Conservation (phyloP, 2,888 invertebrate species). For the Nysson spinosus region DNA sequence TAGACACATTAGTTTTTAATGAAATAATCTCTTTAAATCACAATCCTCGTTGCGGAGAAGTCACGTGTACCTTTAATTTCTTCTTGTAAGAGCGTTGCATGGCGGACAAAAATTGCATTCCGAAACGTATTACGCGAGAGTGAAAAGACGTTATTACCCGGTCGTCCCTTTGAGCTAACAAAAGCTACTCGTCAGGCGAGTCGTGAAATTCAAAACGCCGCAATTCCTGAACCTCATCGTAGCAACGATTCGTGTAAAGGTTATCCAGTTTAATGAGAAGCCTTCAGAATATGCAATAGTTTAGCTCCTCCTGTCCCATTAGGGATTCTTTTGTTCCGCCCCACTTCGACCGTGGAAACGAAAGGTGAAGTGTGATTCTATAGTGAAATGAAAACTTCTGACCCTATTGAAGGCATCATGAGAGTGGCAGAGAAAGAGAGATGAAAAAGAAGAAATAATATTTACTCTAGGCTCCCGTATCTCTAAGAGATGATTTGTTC, state of each 20-base stretch:
- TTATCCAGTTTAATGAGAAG: slow-evolving; percentile 39
- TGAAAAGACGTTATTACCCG: slow-evolving; percentile 1
- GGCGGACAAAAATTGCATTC: background rate
- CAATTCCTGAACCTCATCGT: background rate
- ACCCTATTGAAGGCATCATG: no score
- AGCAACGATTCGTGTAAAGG: slow-evolving; percentile 16
- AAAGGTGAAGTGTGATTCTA: background rate
- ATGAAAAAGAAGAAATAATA: no score
- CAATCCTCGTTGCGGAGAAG: no score
- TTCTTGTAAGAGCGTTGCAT: no score
- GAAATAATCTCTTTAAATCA: no score
- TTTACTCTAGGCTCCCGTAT: slow-evolving; percentile 2
- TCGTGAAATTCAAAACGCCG: slow-evolving; percentile 6
- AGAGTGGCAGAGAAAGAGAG: no score
- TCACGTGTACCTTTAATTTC: no score
- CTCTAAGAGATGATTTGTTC: background rate
- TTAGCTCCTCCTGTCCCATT: slow-evolving; percentile 20
- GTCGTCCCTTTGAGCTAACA: background rate
- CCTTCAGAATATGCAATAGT: slow-evolving; percentile 37
- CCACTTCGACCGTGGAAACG: background rate
- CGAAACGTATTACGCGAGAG: no score
- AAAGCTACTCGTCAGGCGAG: background rate
- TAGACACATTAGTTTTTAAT: no score
- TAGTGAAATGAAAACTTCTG: slow-evolving; percentile 3
- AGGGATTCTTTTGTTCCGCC: slow-evolving; percentile 36